Base-by-base conservation (phyloP, 2,113 vertebrate species). In the Epinephelus moara region DNA sequence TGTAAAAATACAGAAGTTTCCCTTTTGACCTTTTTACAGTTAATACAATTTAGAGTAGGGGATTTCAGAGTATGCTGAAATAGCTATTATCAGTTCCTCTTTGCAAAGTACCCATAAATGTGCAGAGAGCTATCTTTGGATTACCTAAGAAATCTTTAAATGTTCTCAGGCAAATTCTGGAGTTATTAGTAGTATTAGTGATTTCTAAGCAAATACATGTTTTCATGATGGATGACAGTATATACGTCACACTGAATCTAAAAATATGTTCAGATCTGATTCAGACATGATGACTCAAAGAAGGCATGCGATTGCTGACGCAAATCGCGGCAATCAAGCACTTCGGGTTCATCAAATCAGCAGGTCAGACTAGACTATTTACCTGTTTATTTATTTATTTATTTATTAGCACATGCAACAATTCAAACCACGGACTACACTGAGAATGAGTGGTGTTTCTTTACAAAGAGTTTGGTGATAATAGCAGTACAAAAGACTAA, bases 401-500 rank as follows among this genome's bases (percentile, higher is more conserved):
- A 14, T 14, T 47, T 80, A 4, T 50, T 17, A 37, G n/a, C 17
- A 25, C 4, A 18, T 25, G 14, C 2, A 6, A 47, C n/a, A 42
- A n/a, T 25, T 62, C 4, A 75, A 23, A 64, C 17, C 19, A 11
- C 0, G 12, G 66, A 6, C 57, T 60, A 4, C n/a, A 27, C 19
- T 30, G 1, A 12, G 0, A 4, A 17, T 57, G 1, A 33, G 4
- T 18, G 1, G 13, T 17, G 30, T 30, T 12, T 73, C 6, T 30
- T 57, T 10, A 30, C 17, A 49, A 27, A 25, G 25, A 13, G 4
- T 66, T 42, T 64, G 50, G 37, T 64, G 18, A 6, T 13, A 30
- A 53, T 14, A 64, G 59, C 30, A 47, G 33, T 17, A 68, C 49
- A 70, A 68, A 62, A 64, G 37, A 62, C 12, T 70, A n/a, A 82